Evolutionary conservation across 2,797 vertebrate genomes (phyloP).

Genomic region (Aselliscus stoliczkanus): DNA sequence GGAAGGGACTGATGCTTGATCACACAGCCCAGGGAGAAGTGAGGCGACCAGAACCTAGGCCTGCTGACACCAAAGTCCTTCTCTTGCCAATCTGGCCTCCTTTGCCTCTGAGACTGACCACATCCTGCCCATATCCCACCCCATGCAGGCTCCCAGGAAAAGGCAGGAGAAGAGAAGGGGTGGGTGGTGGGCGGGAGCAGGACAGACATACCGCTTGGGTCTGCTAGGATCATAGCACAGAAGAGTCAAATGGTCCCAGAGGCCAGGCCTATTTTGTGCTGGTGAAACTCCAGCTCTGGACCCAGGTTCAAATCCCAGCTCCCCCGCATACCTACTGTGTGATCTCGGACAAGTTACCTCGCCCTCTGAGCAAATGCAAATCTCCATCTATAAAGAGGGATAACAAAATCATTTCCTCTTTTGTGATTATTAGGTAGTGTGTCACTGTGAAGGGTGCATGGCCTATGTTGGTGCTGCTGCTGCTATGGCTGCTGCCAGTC

Average conservation of each 20-base stretch:
- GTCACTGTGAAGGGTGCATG: not conserved
- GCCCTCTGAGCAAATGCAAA: not conserved
- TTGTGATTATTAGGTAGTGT: not conserved
- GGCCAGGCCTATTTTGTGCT: not conserved
- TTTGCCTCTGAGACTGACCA: not conserved
- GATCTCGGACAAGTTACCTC: not conserved
- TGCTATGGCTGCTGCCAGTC: not conserved
- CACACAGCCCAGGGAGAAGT: not conserved
- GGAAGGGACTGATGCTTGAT: not conserved
- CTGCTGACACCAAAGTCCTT: not conserved
- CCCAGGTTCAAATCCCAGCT: not conserved
- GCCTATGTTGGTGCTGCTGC: not conserved
- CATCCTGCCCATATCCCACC: not conserved
- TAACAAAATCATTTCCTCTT: not conserved
- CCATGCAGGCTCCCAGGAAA: not conserved
- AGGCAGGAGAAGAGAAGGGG: not conserved
- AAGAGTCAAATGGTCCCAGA: not conserved
- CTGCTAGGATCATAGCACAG: not conserved
- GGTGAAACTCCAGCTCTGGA: not conserved
- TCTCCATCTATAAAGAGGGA: not conserved
- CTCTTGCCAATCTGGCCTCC: not conserved
- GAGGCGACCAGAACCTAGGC: not conserved
- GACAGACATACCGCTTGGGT: not conserved
- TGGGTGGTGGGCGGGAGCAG: accelerated
- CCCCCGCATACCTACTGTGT: not conserved